Base-by-base conservation (phyloP, 2,797 vertebrate genomes). In the Eulemur coronatus region DNA sequence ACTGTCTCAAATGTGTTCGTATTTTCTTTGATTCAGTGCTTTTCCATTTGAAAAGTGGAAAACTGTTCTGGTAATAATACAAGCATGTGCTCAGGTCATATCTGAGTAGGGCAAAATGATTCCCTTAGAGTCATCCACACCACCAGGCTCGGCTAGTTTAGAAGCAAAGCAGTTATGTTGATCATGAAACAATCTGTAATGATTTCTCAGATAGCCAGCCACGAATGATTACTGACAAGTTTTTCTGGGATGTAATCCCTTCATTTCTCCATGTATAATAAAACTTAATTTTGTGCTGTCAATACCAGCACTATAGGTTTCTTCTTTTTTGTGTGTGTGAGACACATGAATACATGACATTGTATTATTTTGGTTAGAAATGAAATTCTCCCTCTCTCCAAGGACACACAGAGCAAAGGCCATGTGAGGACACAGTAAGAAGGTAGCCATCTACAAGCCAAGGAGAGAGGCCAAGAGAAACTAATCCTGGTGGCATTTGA, bases 281-380 rank as follows among this genome's bases (percentile, higher is more conserved):
- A 86, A 95, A 92, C 11, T 59, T 79, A 63, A 95, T 72, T 86
- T 92, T 91, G 22, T 91, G n/a, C 35, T 90, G 73, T 35, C 24
- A 92, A 81, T 91, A 86, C 0, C 52, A 92, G 59, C 38, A 69
- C 86, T 89, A 72, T 14, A 84, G 69, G 18, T 70, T 96, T 88
- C 35, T 84, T 81, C 33, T 69, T 88, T 97, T 82, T 92, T 35
- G 91, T 69, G 2, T 28, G 55, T 89, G 55, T 94, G 63, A 65
- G 8, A 65, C 9, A 89, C 41, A 55, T 88, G 73, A 91, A 86
- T 38, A 33, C 38, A 82, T n/a, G 35, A 84, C 59, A 67, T 20
- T 91, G 2, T 67, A 89, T 13, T 20, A 26, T 73, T n/a, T 80
- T 67, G 70, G 4, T 76, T 89, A 87, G 75, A 93, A 93, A 87